Evolutionary conservation across 1,140 invertebrate species (phyloP), one percentile per base, ranked within the genome.

Genomic region (Drosophila miranda): DNA sequence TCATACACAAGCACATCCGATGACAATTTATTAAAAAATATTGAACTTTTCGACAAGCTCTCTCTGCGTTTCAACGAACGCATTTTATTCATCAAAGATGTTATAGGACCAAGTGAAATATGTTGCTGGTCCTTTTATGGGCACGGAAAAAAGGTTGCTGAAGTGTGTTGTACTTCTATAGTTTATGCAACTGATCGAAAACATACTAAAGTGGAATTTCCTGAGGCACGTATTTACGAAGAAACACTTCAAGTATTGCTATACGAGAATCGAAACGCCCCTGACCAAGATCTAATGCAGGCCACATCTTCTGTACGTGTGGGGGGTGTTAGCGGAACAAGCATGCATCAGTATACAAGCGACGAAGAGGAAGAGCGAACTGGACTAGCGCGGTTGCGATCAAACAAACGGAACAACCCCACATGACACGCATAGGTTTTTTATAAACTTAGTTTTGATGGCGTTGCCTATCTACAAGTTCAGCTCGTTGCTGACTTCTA

Each of bases 101-200:
- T 99, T 0, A 98, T 99, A 81, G 98, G 98, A 19, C 98, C 97
- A 9, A 98, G 97, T 93, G 98, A 99, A 93, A 99, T 99, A 74
- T 99, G 98, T 89, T 99, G 98, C 90, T 99, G 99, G 99, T 97
- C 97, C 44, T 99, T 99, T 92, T 99, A 98, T 92, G 98, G 98
- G 0, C 98, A 99, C 92, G 97, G 97, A 1, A 97, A 93, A 66
- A 93, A 93, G 67, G 95, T 98, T 63, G 97, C 98, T 11, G 99
- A 99, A 94, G 98, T 99, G 11, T 99, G 97, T 89, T 91, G 90
- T 43, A 99, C 98, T 58, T 99, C 98, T 0, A 99, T 99, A 91
- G 98, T 99, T 4, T 99, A 99, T 93, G 97, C 98, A 4, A 99
- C 98, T 53, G 98, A 99, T 92, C 98, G 98, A 89, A 99, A 99